Evolutionary conservation across 2,888 invertebrate genomes (phyloP), one percentile per base, ranked within the genome.

Genomic region (Clistopyga incitator): DNA sequence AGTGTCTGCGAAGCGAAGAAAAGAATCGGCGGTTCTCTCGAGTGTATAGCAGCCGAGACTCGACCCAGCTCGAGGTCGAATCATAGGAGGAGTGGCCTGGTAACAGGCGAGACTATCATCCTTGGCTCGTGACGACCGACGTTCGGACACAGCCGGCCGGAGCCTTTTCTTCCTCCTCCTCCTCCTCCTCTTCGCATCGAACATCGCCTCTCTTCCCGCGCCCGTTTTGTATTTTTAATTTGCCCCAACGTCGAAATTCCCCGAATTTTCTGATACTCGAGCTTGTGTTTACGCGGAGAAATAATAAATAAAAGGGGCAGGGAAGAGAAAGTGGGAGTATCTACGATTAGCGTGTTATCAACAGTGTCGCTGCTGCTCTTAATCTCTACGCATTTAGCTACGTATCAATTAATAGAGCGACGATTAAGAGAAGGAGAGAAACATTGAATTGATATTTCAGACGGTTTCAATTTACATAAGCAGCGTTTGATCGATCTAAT

Each of bases 51-150:
- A 83, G 83, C 78, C 54, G 68, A 64, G 76, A 75, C 75, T 78
- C 86, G 85, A 86, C 82, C 86, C 77, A 82, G 82, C 85, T 86
- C 86, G 86, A 86, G 86, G 86, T 84, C 86, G 85, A 84, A 82
- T 84, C 83, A 81, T 79, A 84, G 84, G 82, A 86, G 86, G 86
- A 86, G 86, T 80, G 86, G 86, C 86, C 78, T 86, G 86, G 86
- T 86, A 86, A 86, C 86, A 86, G 84, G 78, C 86, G 81, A 86
- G 86, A 84, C 84, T 78, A 80, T 83, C 82, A 85, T 85, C 85
- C 82, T 85, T 78, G 80, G 77, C 85, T 81, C 82, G 78, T 71
- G 84, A 81, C 74, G 75, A 78, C 78, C 84, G 82, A 71, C 25
- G 72, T 11, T 45, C 76, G 79, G 83, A 77, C 79, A 76, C 80